A percentile compares a stretch with the other conserved stretches of the same genome.
Conservation (phyloP, 2,113 vertebrate genomes). For the Heterotilapia buettikoferi region DNA sequence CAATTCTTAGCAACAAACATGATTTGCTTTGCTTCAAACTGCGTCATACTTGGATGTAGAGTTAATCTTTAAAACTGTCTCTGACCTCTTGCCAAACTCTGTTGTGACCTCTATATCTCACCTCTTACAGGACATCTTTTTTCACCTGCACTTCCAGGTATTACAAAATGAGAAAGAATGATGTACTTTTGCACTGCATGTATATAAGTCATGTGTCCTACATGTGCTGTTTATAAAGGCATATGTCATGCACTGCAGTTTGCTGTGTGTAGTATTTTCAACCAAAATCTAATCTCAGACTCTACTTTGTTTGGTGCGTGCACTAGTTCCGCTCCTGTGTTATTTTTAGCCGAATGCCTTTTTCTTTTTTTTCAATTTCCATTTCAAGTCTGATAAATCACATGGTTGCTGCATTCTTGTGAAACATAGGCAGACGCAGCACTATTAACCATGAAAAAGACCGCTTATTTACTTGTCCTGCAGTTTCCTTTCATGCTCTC, state of each 20-base stretch:
- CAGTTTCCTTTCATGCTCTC: background rate
- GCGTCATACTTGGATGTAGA: accelerated
- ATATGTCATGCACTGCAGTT: background rate
- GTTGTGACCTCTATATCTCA: background rate
- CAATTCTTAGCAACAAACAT: background rate
- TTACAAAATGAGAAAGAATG: background rate
- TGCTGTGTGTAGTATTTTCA: background rate
- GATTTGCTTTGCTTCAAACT: background rate
- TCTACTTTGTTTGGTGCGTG: background rate
- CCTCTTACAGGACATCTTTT: background rate
- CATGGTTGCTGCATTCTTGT: background rate
- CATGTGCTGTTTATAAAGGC: background rate
- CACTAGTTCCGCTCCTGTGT: background rate
- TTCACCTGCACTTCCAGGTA: background rate
- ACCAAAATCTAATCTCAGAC: background rate
- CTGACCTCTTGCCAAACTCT: background rate
- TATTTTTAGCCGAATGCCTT: slow-evolving; percentile 31
- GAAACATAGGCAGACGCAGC: background rate
- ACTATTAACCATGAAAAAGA: background rate
- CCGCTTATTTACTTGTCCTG: background rate
- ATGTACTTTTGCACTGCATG: background rate
- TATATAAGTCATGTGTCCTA: background rate
- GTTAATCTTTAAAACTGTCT: background rate
- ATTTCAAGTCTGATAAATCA: background rate
- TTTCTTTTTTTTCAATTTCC: background rate